phyloP scores from a whole-genome alignment of 2,113 vertebrate genomes.

The Erythrolamprus reginae region DNA sequence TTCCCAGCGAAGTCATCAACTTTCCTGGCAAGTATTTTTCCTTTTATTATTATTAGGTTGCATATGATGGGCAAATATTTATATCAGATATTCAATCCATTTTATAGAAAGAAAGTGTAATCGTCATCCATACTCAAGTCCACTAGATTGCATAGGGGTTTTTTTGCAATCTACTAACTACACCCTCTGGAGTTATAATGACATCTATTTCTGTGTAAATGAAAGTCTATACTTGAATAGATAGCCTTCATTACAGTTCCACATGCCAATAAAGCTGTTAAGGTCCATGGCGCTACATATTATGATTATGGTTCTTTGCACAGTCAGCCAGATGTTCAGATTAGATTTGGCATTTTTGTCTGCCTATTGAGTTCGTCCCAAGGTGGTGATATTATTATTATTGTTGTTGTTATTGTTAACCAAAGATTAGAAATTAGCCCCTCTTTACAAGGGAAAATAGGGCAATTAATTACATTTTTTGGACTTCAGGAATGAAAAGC shows the following conservation, averaged over 20 bases:
- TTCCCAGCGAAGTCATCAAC: neutral
- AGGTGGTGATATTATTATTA: neutral
- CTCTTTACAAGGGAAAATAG: neutral
- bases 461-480: neutral
- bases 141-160: neutral
- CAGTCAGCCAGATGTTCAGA: neutral
- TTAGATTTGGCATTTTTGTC: neutral
- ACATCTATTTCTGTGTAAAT: neutral
- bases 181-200: neutral
- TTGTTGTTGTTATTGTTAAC: too few species aligned
- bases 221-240: neutral
- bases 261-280: neutral
- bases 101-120: neutral
- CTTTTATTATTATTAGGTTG: neutral
- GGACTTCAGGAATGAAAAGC: neutral
- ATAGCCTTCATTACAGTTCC: neutral
- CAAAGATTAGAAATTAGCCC: neutral
- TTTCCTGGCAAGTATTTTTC: neutral
- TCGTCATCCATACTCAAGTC: neutral
- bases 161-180: neutral
- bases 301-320: neutral
- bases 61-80: neutral
- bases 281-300: neutral
- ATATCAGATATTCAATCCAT: neutral
- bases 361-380: neutral